Percentiles rank a stretch among this genome's conserved stretches.
Evolutionary conservation across 2,113 vertebrate genomes (phyloP).

Genomic region (Rhynchomys soricoides): DNA sequence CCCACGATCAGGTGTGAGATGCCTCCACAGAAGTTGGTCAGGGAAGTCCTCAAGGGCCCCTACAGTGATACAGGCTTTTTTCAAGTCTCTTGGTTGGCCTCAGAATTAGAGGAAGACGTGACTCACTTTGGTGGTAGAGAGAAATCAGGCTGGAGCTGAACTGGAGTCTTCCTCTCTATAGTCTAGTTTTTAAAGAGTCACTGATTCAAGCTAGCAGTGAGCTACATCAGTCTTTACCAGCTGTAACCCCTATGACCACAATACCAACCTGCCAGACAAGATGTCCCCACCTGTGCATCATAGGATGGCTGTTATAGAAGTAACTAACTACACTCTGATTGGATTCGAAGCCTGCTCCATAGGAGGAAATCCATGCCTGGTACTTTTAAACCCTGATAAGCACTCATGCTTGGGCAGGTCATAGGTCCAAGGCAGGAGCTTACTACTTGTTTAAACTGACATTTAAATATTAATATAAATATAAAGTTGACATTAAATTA

Average conservation of each 20-base stretch:
- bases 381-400: not conserved
- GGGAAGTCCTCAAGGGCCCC: too few relatives aligned
- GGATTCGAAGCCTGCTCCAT: not conserved
- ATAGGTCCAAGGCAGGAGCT: not conserved
- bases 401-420: not conserved
- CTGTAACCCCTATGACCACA: not conserved
- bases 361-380: not conserved
- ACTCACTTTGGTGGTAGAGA: too few relatives aligned
- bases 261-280: not conserved
- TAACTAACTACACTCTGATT: not conserved
- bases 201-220: not conserved
- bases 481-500: too few relatives aligned
- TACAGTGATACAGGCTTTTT: not conserved
- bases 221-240: not conserved
- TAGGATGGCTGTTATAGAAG: too few relatives aligned
- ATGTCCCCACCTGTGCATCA: not conserved
- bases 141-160: not conserved
- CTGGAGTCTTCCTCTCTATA: too few relatives aligned
- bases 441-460: not conserved
- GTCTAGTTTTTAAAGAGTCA: not conserved
- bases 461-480: too few relatives aligned
- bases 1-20: not conserved
- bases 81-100: not conserved
- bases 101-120: not conserved
- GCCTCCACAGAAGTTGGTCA: not conserved